Base-by-base conservation (phyloP, 2,888 invertebrate species). In the Mellilla xanthometata region DNA sequence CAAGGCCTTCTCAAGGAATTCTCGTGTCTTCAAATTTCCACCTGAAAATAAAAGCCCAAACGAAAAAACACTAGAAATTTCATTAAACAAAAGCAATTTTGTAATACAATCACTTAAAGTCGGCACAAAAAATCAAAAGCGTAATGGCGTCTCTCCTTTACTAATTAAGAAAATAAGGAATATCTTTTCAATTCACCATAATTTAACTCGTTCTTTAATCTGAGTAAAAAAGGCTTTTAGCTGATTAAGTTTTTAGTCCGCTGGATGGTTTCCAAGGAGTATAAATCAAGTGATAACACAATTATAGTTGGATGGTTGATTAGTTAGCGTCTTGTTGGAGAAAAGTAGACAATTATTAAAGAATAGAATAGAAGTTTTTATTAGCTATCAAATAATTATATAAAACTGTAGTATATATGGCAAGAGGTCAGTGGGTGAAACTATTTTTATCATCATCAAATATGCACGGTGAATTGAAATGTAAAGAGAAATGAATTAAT, bases 221-320 rank as follows among this genome's bases (percentile, higher is more conserved):
- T 75, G 72, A 74, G 68, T 70, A 76, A 81, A 76, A 74, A 81
- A 78, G 68, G 72, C 83, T 86, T 80, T 88, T 84, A 87, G 76
- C 76, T 83, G 85, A 87, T 88, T 85, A 88, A 85, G 77, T 82
- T 85, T 81, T 80, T 78, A 83, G 69, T 74, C 70, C 69, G 65
- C 76, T 80, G 84, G 83, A 82, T 73, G 66, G 65, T 62, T 62
- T 78, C 78, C 78, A 74, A 74, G 61, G 42, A 62, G 60, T 64
- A 77, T 85, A 83, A 88, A 85, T 88, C 85, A 81, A 77, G 76
- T 68, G 39, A 73, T 81, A 81, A 81, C 70, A 73, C 76, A 81
- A 84, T 86, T 85, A 82, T 61, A 72, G 66, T 69, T 79, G 78
- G 45, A 85, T 79, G 71, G 79, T 72, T 78, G 75, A 80, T 81